phyloP scores from a whole-genome alignment of 2,797 vertebrate species.

The Sebastes jordani region DNA sequence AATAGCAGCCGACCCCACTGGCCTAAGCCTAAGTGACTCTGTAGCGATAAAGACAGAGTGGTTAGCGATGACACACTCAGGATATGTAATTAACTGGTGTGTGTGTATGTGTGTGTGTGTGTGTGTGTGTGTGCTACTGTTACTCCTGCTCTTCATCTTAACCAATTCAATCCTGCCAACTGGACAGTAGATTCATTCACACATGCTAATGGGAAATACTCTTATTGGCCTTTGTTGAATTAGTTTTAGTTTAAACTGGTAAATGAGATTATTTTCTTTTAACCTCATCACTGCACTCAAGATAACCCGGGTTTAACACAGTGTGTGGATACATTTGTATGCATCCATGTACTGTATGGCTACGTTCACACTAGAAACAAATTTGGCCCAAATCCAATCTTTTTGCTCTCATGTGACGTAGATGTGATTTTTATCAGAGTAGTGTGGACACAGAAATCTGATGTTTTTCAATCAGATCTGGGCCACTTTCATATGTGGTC shows the following conservation, averaged over 20 bases:
- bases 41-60: slow-evolving; percentile 67
- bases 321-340: background rate
- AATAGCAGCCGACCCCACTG: slow-evolving; percentile 55
- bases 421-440: too few relatives aligned
- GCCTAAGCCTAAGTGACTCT: slow-evolving; percentile 72
- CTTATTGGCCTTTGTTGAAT: slow-evolving; percentile 33
- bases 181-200: slow-evolving; percentile 36
- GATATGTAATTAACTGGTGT: slow-evolving; percentile 45
- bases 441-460: too few relatives aligned
- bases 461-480: too few relatives aligned
- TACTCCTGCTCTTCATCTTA: slow-evolving; percentile 39
- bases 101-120: background rate
- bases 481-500: too few relatives aligned
- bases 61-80: slow-evolving; percentile 65
- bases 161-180: slow-evolving; percentile 39
- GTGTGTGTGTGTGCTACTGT: background rate
- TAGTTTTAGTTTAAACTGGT: slow-evolving; percentile 33
- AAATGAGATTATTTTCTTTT: background rate
- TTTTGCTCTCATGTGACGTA: too few relatives aligned
- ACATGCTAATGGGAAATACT: slow-evolving; percentile 42
- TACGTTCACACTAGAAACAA: too few relatives aligned
- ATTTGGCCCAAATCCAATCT: too few relatives aligned
- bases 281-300: background rate
- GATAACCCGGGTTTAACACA: background rate
- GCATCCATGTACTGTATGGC: background rate